phyloP scores from a whole-genome alignment of 2,113 vertebrate species.

The Dasyprocta punctata region DNA sequence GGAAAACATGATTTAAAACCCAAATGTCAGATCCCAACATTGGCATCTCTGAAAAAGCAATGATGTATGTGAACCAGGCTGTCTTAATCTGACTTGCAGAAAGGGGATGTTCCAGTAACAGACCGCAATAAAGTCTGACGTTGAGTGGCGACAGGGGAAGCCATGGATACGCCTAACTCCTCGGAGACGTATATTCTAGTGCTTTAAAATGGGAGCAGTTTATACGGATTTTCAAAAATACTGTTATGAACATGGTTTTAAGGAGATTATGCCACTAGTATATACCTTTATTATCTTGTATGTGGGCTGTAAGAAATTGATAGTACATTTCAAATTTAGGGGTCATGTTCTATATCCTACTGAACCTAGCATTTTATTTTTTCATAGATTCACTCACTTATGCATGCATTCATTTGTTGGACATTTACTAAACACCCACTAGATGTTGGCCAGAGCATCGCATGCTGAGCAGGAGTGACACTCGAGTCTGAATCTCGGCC shows the following conservation, averaged over 20 bases:
- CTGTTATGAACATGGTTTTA: constrained; percentile 4
- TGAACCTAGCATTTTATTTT: not conserved
- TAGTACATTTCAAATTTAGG: not conserved
- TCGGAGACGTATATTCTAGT: not conserved
- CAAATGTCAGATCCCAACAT: not conserved
- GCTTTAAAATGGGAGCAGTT: not conserved
- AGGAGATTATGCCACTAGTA: not conserved
- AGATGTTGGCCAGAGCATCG: not conserved
- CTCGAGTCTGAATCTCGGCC: not conserved
- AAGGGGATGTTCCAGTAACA: not conserved
- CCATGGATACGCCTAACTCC: not conserved
- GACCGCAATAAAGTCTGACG: not conserved
- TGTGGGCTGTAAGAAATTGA: constrained; percentile 22
- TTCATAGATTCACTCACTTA: not conserved
- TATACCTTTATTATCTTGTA: not conserved
- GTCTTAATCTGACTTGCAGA: constrained; percentile 17
- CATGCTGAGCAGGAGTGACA: not conserved
- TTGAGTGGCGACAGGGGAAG: not conserved
- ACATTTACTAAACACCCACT: not conserved
- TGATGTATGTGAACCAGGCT: not conserved
- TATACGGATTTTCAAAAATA: not conserved
- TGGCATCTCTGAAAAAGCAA: not conserved
- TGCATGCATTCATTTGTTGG: not conserved
- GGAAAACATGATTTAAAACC: constrained; percentile 18
- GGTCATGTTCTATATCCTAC: not conserved